phyloP scores from a whole-genome alignment of 2,113 vertebrate genomes.

The Aptenodytes forsteri region DNA sequence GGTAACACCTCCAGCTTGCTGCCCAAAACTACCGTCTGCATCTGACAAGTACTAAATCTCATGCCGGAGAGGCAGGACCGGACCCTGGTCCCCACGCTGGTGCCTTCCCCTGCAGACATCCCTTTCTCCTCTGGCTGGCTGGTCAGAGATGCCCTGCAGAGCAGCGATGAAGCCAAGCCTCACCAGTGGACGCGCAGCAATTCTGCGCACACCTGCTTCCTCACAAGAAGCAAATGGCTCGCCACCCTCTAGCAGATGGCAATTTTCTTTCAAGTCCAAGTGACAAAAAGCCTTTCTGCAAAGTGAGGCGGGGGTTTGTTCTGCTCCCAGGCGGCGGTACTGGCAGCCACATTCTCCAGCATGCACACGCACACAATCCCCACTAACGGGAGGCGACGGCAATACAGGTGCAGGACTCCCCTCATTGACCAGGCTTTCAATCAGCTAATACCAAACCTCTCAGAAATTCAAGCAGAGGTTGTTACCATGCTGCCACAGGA shows the following conservation, averaged over 20 bases:
- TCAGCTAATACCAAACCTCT: not conserved
- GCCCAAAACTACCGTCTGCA: not conserved
- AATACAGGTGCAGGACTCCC: not conserved
- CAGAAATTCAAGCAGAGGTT: not conserved
- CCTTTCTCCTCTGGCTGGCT: not conserved
- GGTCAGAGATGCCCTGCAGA: not conserved
- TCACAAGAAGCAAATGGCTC: conserved; percentile 23
- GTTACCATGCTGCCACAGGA: not conserved
- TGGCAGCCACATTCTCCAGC: not conserved
- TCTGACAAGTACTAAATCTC: not conserved
- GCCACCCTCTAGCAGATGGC: not conserved
- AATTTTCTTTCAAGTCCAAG: conserved; percentile 42
- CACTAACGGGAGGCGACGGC: not conserved
- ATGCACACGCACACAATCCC: not conserved
- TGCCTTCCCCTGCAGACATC: not conserved
- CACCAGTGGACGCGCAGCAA: not conserved
- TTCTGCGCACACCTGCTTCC: conserved; percentile 15
- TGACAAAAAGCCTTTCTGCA: not conserved
- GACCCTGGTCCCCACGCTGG: not conserved
- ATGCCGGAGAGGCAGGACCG: not conserved
- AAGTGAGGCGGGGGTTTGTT: not conserved
- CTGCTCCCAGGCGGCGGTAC: not conserved
- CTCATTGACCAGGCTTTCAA: not conserved
- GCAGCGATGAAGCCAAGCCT: not conserved
- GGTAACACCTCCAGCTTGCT: not conserved